Evolutionary conservation across 2,797 vertebrate genomes (phyloP).

Genomic region (Pachyuromys duprasi): DNA sequence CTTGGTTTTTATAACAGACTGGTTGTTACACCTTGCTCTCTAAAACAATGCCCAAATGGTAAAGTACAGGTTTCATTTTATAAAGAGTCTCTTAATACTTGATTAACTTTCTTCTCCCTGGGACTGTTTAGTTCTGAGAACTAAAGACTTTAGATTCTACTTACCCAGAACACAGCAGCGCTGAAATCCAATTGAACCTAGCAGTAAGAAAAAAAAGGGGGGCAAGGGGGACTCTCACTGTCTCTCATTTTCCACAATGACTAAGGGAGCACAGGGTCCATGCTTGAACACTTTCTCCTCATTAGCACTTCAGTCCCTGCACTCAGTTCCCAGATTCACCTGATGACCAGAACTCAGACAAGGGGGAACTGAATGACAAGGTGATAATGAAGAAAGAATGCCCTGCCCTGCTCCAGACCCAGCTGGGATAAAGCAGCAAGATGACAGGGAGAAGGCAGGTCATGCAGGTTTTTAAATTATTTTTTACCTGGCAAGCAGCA

Average conservation of each 20-base stretch:
- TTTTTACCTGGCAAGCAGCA: slow-evolving; percentile 62
- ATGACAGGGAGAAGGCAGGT: slow-evolving; percentile 16
- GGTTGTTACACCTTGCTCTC: not conserved
- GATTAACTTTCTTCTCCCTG: slow-evolving; percentile 26
- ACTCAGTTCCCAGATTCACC: slow-evolving; percentile 30
- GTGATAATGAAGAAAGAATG: slow-evolving; percentile 74
- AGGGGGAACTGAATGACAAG: slow-evolving; percentile 52
- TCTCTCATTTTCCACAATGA: not conserved
- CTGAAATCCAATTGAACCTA: slow-evolving; percentile 58
- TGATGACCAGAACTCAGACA: slow-evolving; percentile 46
- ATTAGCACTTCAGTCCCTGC: slow-evolving; percentile 60
- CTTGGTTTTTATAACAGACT: slow-evolving; percentile 12
- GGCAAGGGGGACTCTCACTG: no score
- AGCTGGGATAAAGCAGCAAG: slow-evolving; percentile 60
- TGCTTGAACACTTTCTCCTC: slow-evolving; percentile 58
- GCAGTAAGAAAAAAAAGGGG: slow-evolving; percentile 45
- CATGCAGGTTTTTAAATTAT: slow-evolving; percentile 31
- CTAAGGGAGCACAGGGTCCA: slow-evolving; percentile 15
- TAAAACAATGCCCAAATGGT: slow-evolving; percentile 45
- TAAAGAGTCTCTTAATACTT: slow-evolving; percentile 51
- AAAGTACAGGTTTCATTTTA: slow-evolving; percentile 50
- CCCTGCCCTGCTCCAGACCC: not conserved
- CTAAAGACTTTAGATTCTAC: slow-evolving; percentile 23
- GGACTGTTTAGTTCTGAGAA: slow-evolving; percentile 53
- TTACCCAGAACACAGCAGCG: slow-evolving; percentile 7